These are phyloP conservation scores for Nemapogon koenigi DNA, from an alignment of 2,888 invertebrate species.

Conservation along the genomic window DNA sequence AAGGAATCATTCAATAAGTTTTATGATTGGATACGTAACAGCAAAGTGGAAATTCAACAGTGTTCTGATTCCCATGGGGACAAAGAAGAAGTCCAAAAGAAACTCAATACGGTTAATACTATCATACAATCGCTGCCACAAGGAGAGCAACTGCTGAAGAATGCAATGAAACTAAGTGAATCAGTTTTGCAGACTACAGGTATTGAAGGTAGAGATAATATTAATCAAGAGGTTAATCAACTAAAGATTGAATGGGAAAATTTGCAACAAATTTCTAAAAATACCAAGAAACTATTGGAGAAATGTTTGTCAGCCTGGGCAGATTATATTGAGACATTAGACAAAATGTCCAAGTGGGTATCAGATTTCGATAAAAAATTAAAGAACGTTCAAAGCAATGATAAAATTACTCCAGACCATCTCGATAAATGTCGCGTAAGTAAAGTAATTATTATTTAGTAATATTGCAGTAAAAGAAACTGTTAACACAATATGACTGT, in stretches of 20 bases:
- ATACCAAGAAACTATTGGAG: slow-evolving; percentile 76
- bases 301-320: slow-evolving; percentile 84
- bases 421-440: slow-evolving; percentile 76
- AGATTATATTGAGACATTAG: slow-evolving; percentile 76
- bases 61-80: slow-evolving; percentile 90
- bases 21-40: slow-evolving; percentile 84
- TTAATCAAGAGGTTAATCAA: slow-evolving; percentile 82
- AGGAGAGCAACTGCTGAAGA: slow-evolving; percentile 76
- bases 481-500: not conserved
- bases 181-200: slow-evolving; percentile 79
- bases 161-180: slow-evolving; percentile 76
- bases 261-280: slow-evolving; percentile 76
- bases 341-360: slow-evolving; percentile 78
- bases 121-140: slow-evolving; percentile 73
- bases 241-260: slow-evolving; percentile 84
- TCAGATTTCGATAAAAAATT: slow-evolving; percentile 72
- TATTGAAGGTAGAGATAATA: slow-evolving; percentile 81
- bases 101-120: slow-evolving; percentile 75
- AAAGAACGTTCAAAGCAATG: slow-evolving; percentile 69
- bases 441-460: slow-evolving; percentile 14
- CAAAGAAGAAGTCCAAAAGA: slow-evolving; percentile 76
- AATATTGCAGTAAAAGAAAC: not conserved
- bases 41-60: slow-evolving; percentile 82
- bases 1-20: slow-evolving; percentile 82
- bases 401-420: slow-evolving; percentile 81